phyloP scores from a whole-genome alignment of 2,113 vertebrate genomes.

The Sprattus sprattus region DNA sequence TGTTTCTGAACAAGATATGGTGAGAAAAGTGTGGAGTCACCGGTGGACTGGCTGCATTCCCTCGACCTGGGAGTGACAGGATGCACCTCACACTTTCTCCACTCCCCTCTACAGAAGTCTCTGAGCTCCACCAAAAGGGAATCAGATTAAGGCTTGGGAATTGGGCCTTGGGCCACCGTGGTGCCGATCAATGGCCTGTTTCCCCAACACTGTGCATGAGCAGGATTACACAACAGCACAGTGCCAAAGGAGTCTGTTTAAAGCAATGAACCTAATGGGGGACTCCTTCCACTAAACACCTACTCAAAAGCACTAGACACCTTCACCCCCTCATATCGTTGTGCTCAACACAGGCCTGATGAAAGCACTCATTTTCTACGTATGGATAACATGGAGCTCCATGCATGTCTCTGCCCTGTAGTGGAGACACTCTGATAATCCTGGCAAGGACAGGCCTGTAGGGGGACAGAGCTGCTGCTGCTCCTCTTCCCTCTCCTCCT shows the following conservation, averaged over 20 bases:
- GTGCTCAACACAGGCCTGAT: too few species aligned
- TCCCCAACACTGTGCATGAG: not conserved
- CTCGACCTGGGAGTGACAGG: not conserved
- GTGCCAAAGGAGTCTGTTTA: not conserved
- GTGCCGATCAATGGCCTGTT: not conserved
- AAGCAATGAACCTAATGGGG: not conserved
- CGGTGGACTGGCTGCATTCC: constrained; percentile 1
- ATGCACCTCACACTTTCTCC: not conserved
- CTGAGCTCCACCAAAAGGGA: not conserved
- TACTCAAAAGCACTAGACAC: too few species aligned
- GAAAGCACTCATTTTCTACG: too few species aligned
- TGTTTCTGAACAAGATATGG: not conserved
- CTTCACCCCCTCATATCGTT: too few species aligned
- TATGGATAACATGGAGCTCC: too few species aligned
- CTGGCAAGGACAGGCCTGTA: too few species aligned
- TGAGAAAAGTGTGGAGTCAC: not conserved
- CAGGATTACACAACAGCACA: constrained; percentile 3
- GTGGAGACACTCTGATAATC: too few species aligned
- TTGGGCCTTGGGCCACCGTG: not conserved
- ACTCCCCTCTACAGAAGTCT: not conserved
- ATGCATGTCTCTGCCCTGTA: too few species aligned
- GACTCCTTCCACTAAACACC: too few species aligned
- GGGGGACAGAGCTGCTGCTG: too few species aligned
- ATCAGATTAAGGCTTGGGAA: not conserved
- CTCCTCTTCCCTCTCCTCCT: too few species aligned